phyloP scores from a whole-genome alignment of 2,888 invertebrate species.

The Drosophila lacicola region DNA sequence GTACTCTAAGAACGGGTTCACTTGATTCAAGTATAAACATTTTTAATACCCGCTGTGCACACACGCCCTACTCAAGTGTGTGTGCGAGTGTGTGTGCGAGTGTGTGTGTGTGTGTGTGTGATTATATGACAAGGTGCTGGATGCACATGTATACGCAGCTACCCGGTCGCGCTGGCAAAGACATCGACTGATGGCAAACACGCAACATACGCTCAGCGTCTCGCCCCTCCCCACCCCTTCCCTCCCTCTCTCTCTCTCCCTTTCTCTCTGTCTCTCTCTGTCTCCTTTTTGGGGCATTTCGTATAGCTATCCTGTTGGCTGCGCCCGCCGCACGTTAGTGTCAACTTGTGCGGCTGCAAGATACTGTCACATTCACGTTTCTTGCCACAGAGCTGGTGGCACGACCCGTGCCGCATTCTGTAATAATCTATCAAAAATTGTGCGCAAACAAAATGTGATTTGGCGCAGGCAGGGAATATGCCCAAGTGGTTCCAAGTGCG shows the following conservation, averaged over 20 bases:
- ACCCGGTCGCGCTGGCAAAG: conserved; percentile 14
- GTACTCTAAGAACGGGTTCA: too few relatives aligned
- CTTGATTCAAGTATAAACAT: too few relatives aligned
- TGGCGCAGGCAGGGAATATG: conserved; percentile 52
- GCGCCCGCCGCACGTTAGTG: conserved; percentile 51
- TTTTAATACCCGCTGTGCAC: too few relatives aligned
- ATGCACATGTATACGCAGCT: conserved; percentile 41
- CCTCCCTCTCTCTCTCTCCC: neutral
- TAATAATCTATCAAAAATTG: conserved; percentile 80
- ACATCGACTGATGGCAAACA: conserved; percentile 54
- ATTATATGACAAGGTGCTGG: conserved; percentile 71
- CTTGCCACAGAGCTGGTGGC: conserved; percentile 6
- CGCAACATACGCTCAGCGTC: conserved; percentile 48
- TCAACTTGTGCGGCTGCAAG: conserved; percentile 73
- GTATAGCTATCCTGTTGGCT: conserved; percentile 18
- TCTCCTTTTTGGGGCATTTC: conserved; percentile 6
- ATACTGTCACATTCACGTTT: conserved; percentile 67
- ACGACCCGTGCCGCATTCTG: conserved; percentile 52
- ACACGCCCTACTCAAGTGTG: conserved; percentile 3
- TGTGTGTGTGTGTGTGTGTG: conserved; percentile 36
- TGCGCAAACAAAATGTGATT: conserved; percentile 80
- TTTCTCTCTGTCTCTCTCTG: neutral
- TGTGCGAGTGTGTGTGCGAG: neutral
- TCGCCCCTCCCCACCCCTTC: neutral
- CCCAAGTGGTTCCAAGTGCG: conserved; percentile 26